These are phyloP conservation scores for Dicranocentrus wangi DNA, from an alignment of 2,888 invertebrate genomes.

Conservation along the genomic window DNA sequence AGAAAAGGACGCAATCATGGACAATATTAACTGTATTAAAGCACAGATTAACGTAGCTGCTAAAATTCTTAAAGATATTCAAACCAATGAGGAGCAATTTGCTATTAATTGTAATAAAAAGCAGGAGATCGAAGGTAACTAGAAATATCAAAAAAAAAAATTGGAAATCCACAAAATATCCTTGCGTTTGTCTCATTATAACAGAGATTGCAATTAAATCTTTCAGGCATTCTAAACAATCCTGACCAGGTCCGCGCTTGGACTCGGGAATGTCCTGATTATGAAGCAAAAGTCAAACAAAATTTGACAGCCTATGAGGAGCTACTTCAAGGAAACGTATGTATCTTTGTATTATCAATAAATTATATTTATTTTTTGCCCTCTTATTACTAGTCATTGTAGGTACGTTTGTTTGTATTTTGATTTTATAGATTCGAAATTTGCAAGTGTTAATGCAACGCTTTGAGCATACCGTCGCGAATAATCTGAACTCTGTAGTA, in stretches of 20 bases:
- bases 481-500: slow-evolving; percentile 30
- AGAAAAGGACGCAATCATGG: slow-evolving; percentile 44
- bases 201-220: neutral
- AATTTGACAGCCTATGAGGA: slow-evolving; percentile 28
- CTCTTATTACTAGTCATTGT: no score
- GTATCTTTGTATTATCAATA: no score
- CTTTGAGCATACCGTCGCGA: slow-evolving; percentile 30
- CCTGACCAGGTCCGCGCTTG: slow-evolving; percentile 8
- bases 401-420: no score
- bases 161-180: no score
- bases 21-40: slow-evolving; percentile 36
- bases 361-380: no score
- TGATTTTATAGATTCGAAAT: slow-evolving; percentile 41
- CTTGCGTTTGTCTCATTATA: neutral
- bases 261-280: slow-evolving; percentile 28
- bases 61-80: slow-evolving; percentile 39
- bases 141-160: no score
- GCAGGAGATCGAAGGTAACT: slow-evolving; percentile 49
- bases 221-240: slow-evolving; percentile 32
- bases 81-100: slow-evolving; percentile 48
- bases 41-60: slow-evolving; percentile 8
- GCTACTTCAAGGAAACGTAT: slow-evolving; percentile 48
- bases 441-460: slow-evolving; percentile 34
- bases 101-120: slow-evolving; percentile 47
- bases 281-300: slow-evolving; percentile 24